Evolutionary conservation across 2,113 vertebrate species (phyloP), one percentile per base, ranked within the genome.

Genomic region (Axis porcinus): DNA sequence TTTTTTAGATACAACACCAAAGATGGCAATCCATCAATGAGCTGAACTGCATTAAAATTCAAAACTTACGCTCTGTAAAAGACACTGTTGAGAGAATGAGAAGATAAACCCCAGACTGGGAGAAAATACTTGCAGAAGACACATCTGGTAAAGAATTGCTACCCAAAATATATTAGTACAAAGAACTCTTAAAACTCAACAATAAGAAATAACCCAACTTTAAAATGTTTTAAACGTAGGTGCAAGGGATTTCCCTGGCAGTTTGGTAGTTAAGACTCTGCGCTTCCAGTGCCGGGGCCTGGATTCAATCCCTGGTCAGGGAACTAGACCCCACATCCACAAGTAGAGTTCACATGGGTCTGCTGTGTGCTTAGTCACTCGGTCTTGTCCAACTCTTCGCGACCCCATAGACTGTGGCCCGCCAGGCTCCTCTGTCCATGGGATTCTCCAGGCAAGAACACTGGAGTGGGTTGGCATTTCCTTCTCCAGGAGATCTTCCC

Each of bases 381-480:
- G 40, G 67, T 40, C 19, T 0, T 70, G n/a, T 40, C 19, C 10
- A 0, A 40, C 36, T 12, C 67, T 70, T 70, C 6, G 5, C 0
- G 0, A 23, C 36, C 10, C 67, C n/a, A 23, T 3, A 40, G 19
- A 12, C 19, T 74, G 57, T 27, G 40, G 19, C 67, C 67, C 1
- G 2, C 10, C 67, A 40, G n/a, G 5, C 67, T 40, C 36, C 19
- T 74, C 67, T 74, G 19, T 74, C 67, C 36, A 74, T 40, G 11
- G 21, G 19, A 74, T 74, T 40, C 36, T 40, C 67, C 67, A 40
- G 36, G 4, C 25, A 58, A 58, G 25, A 58, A 58, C 27, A 27
- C 25, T 25, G 25, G 21, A 74, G 36, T 74, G 36, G n/a, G 10
- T 25, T 40, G 10, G 19, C 36, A 40, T 74, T 40, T 74, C 67